phyloP scores from a whole-genome alignment of 2,797 vertebrate genomes.

The Eidolon dupreanum region DNA sequence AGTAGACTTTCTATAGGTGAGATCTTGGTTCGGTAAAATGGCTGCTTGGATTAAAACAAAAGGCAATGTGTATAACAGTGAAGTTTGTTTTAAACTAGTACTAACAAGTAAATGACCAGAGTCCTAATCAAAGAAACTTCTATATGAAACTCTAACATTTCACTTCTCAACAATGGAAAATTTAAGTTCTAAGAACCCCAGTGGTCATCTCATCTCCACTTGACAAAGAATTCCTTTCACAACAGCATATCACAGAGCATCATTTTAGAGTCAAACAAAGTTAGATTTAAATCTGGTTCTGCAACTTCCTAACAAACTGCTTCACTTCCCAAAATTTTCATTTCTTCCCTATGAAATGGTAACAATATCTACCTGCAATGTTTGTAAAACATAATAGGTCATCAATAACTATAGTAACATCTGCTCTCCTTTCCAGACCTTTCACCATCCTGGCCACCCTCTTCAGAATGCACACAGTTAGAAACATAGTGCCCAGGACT shows the following conservation, averaged over 20 bases:
- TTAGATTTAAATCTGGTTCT: background rate
- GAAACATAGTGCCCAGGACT: background rate
- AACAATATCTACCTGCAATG: background rate
- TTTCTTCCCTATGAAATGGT: background rate
- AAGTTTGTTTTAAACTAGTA: slow-evolving; percentile 9
- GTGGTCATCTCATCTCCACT: background rate
- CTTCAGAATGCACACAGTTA: background rate
- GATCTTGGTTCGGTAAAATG: background rate
- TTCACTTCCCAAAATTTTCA: background rate
- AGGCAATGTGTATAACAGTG: accelerated
- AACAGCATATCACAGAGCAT: background rate
- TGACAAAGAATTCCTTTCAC: background rate
- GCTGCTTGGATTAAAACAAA: background rate
- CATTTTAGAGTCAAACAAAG: slow-evolving; percentile 1
- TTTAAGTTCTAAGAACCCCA: background rate
- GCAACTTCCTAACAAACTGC: background rate
- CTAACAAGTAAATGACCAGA: background rate
- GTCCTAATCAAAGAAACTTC: background rate
- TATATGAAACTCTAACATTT: background rate
- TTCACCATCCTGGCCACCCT: background rate
- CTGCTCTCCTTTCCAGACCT: background rate
- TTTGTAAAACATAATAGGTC: background rate
- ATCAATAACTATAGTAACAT: background rate
- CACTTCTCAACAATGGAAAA: background rate
- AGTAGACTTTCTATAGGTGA: background rate